Evolutionary conservation across 1,140 invertebrate species (phyloP), one percentile per base, ranked within the genome.

Genomic region (Capitella teleta): DNA sequence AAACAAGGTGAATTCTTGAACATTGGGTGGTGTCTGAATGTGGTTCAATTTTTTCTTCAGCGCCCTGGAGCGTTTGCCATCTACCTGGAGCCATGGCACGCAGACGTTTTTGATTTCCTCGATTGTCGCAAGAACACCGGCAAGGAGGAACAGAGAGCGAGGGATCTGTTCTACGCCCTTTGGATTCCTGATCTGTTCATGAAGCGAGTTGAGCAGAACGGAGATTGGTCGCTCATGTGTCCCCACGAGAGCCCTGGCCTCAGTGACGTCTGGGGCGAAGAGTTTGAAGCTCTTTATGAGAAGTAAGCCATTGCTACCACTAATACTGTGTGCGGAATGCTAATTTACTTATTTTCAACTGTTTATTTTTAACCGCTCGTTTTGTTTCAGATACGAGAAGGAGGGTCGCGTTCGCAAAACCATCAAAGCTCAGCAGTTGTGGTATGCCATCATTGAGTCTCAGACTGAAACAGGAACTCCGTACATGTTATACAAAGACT

Each of bases 131-230:
- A 91, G 62, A 95, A 95, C 67, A 56, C 86, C 41, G 91, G 90
- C 28, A 87, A 87, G 62, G 94, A 97, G 69, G 91, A 97, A 72
- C 72, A 83, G 25, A 75, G 92, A 49, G 94, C 93, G 0, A 78
- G 94, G 52, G 95, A 98, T 72, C 73, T 99, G n/a, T 98, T 98
- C 68, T 97, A 93, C 68, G 96, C 85, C 14, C 65, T 98, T 8
- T 99, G 96, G 96, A 90, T 98, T 57, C 92, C 95, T 5, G 95
- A 99, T 79, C 75, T 99, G 26, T 99, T 99, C 67, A 99, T 99
- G 96, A 80, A 87, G 68, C 78, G 96, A 41, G 93, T 98, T 0
- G 83, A 95, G 67, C 76, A 77, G 0, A 82, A 98, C 73, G 81
- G 74, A 47, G 76, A 81, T 42, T 99, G 96, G 95, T 87, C 84